Evolutionary conservation across 2,797 vertebrate genomes (phyloP), one percentile per base, ranked within the genome.

Genomic region (Enteromius thamalakanensis): DNA sequence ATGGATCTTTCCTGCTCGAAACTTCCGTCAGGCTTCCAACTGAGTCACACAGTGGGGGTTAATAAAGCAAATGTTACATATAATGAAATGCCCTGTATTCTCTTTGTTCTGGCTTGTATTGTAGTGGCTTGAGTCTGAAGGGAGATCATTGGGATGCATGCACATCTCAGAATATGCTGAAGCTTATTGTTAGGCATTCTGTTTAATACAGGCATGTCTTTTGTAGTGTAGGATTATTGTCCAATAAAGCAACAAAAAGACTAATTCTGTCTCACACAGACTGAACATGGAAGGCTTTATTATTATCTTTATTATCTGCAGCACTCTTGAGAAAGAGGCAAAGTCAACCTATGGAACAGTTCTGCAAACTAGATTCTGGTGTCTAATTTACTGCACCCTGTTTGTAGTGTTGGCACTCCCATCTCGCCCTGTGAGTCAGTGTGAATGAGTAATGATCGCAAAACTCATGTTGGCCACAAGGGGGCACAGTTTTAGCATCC

Each of bases 401-500:
- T 49, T 26, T 26, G 53, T 60, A 42, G 53, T 60, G 71, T 21
- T 37, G 71, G 49, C 53, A 60, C 21, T 62, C 53, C 26, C 12
- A 45, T 34, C 37, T 74, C 49, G 19, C 10, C 19, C 29, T 53
- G 71, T 53, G 49, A 74, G 19, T 71, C 12, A 3, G 29, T 23
- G 40, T 23, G 11, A 26, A 8, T 77, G 42, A 77, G 76, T 47
- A 51, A 81, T 82, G 75, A 32, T 8, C 10, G 51, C 9, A 75
- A 49, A 10, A 15, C 68, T 76, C n/a, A 32, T 37, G 23, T 19
- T 17, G 14, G 19, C 83, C 87, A 87, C 85, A 79, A 82, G 87
- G 70, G 79, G 85, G 81, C 85, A 88, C 74, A 84, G 40, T 68
- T 83, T 84, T 64, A 81, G 80, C 87, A 81, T 79, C 17, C 34